Base-by-base conservation (phyloP, 2,888 invertebrate genomes). In the Pyrgus malvae region DNA sequence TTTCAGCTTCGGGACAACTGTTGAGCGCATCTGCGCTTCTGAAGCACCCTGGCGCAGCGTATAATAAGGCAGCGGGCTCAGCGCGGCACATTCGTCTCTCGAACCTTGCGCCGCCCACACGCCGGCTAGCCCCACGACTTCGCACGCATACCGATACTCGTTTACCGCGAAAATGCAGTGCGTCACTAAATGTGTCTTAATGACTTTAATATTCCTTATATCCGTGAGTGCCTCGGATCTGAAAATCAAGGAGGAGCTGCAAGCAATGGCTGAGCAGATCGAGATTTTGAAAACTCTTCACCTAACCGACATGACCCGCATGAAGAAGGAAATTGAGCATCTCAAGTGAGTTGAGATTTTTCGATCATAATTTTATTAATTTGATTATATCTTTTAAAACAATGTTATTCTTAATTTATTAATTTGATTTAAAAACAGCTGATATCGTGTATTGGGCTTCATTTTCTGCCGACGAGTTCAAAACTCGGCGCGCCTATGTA, bases 21-120 rank as follows among this genome's bases (percentile, higher is more conserved):
- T 85, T 85, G 84, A 80, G 64, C 78, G 70, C 87, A 88, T 86
- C 85, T 88, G 87, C 83, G 76, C 74, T 61, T 60, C 56, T 61
- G 58, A 44, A 68, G 64, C 65, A 69, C 67, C 73, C 70, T 70
- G 68, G 27, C 61, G 53, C 40, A 46, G 58, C 55, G 66, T 76
- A 74, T 76, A 78, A 74, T 67, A 68, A 64, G 61, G 63, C 60
- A 58, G 63, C 57, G 44, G 53, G 17, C 59, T 17, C 35, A 53
- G 59, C 64, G 62, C 67, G 69, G 66, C 62, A 57, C 79, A 85
- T 76, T 83, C 78, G 66, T 60, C 66, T 64, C 57, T 61, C 63
- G 60, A 61, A 55, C 64, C 54, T 65, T 63, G 72, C 46, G 59
- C 62, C 65, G 57, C 60, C 40, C 60, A 61, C 67, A 61, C 74